Conservation (phyloP, 2,113 vertebrate genomes). For the Atlantisia rogersi region DNA sequence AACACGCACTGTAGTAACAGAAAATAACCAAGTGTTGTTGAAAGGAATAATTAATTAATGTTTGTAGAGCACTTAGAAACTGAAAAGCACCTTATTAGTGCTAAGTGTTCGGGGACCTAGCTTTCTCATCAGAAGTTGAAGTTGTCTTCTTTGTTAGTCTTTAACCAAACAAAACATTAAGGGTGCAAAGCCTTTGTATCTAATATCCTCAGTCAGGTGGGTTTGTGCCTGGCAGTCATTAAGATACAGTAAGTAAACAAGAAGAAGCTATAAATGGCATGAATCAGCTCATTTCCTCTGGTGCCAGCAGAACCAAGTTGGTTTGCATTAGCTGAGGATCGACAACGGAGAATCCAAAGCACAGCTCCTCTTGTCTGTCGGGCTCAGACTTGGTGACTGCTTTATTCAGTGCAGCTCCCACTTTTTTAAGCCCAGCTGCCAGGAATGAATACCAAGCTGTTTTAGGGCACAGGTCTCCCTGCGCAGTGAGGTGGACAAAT, state of each 20-base stretch:
- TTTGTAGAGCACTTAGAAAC: slow-evolving; percentile 58
- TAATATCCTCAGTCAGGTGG: background rate
- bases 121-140: slow-evolving; percentile 11
- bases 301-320: background rate
- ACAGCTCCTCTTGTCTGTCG: background rate
- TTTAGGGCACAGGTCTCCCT: background rate
- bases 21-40: slow-evolving; percentile 54
- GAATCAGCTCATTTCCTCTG: background rate
- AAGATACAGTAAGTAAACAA: slow-evolving; percentile 27
- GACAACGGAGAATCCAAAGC: background rate
- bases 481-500: background rate
- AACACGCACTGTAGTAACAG: slow-evolving; percentile 38
- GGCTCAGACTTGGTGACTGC: background rate
- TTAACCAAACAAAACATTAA: background rate
- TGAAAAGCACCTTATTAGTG: slow-evolving; percentile 52
- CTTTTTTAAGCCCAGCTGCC: background rate
- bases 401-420: background rate
- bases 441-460: background rate
- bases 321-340: slow-evolving; percentile 22
- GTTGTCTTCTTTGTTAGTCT: background rate
- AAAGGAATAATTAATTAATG: slow-evolving; percentile 65
- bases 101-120: slow-evolving; percentile 6
- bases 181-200: background rate
- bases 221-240: background rate
- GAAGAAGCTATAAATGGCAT: background rate